These are phyloP conservation scores for Brachionus angularis DNA, from an alignment of 1,140 invertebrate species.

Conservation along the genomic window DNA sequence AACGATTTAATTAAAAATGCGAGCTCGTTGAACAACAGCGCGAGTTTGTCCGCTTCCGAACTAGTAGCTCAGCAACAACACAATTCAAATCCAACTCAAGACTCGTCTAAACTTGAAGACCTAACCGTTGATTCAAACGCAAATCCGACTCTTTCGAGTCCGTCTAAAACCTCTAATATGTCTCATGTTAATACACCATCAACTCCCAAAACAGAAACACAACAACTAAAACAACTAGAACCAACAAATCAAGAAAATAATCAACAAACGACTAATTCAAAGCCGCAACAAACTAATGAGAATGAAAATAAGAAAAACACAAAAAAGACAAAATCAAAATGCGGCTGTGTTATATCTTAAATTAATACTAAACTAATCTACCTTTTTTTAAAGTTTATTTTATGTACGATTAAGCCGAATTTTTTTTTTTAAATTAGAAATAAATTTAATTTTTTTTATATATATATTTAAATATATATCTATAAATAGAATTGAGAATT, in stretches of 20 bases:
- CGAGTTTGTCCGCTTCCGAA: neutral
- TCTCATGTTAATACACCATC: no score
- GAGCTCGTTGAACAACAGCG: conserved; percentile 4
- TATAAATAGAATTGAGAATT: no score
- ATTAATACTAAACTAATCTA: no score
- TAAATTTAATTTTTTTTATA: no score
- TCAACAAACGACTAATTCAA: neutral
- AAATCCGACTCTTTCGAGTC: conserved; percentile 14
- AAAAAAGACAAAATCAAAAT: conserved; percentile 25
- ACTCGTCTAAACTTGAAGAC: neutral
- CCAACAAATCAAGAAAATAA: neutral
- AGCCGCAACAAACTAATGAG: neutral
- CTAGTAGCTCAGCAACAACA: neutral
- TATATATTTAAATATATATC: no score
- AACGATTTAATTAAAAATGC: conserved; percentile 4
- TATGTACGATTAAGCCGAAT: no score
- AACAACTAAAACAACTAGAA: neutral
- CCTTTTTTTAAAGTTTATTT: no score
- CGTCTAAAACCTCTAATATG: no score
- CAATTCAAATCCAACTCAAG: neutral
- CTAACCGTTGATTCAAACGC: neutral
- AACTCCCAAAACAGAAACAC: no score
- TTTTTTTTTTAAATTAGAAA: no score
- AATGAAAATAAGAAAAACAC: conserved; percentile 24
- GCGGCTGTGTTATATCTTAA: conserved; percentile 20